Evolutionary conservation across 1,140 invertebrate species (phyloP).

Genomic region (Lucilia sericata): DNA sequence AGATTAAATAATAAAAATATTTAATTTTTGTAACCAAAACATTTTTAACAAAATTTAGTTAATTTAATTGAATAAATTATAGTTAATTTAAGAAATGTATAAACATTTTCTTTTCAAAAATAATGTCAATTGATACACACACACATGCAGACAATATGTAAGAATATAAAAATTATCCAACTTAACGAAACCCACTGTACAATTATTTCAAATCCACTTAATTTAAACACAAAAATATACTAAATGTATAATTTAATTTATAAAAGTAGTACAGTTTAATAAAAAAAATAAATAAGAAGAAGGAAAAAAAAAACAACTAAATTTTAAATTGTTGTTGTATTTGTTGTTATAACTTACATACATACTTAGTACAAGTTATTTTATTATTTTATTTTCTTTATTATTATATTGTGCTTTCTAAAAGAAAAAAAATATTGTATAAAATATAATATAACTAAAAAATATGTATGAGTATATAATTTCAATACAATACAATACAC

Average conservation of each 20-base stretch:
- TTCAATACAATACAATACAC: constrained; percentile 19
- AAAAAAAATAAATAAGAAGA: constrained; percentile 10
- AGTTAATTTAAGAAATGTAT: too few species aligned
- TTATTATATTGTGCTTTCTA: constrained; percentile 28
- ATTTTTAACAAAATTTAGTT: too few species aligned
- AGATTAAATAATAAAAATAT: too few species aligned
- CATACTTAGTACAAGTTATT: background rate
- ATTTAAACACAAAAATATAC: background rate
- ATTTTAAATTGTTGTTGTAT: too few species aligned
- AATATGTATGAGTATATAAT: constrained; percentile 28
- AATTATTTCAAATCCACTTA: background rate
- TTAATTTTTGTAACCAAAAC: too few species aligned
- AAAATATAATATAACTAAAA: constrained; percentile 17
- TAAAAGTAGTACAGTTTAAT: constrained; percentile 28
- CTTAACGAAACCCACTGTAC: too few species aligned
- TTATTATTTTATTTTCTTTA: background rate
- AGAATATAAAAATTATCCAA: too few species aligned
- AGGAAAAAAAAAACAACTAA: background rate
- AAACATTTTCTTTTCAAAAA: too few species aligned
- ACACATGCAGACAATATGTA: too few species aligned
- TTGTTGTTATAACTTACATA: too few species aligned
- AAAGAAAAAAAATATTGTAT: constrained; percentile 15
- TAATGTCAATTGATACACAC: too few species aligned
- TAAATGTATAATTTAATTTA: constrained; percentile 6
- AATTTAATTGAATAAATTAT: too few species aligned